Base-by-base conservation (phyloP, 2,113 vertebrate species). In the Machaerirhynchus nigripectus region DNA sequence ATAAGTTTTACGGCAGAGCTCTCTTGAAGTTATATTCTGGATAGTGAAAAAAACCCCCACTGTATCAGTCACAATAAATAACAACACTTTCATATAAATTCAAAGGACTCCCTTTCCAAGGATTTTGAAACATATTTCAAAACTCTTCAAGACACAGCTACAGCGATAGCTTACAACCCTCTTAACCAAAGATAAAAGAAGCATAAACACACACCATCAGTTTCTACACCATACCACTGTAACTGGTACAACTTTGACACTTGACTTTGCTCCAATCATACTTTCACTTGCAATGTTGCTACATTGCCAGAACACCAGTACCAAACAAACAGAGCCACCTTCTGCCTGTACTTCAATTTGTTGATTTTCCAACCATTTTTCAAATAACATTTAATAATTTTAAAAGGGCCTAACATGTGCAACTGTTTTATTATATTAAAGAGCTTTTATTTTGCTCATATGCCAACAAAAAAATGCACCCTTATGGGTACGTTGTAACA, bases 321-420 rank as follows among this genome's bases (percentile, higher is more conserved):
- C 6, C 14, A 69, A 50, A 53, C 16, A 37, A 18, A 21, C 18
- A 53, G 13, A n/a, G 84, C 10, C 10, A 83, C 11, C 21, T 39
- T 31, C 42, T 56, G 16, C 40, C 42, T 39, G 3, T 10, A 46
- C 31, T 65, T 23, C 18, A 37, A 3, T 26, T 42, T 10, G 2
- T 6, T 2, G 0, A 27, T 68, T 81, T 90, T 57, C 64, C 31
- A 52, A 28, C 6, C 3, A 7, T 28, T 65, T 46, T 56, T 15
- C 4, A 55, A 71, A 24, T 21, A 63, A 13, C 18, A 53, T 53
- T 20, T 37, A 39, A 16, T 23, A 24, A 53, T 37, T 56, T 68
- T 31, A 15, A 42, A 55, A 13, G 3, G 5, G 15, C 5, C 10
- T 74, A 53, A n/a, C 3, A 30, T 0, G 0, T 26, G 28, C 57